These are phyloP conservation scores for Rhopalosiphum maidis DNA, from an alignment of 1,140 invertebrate species.

Conservation along the genomic window DNA sequence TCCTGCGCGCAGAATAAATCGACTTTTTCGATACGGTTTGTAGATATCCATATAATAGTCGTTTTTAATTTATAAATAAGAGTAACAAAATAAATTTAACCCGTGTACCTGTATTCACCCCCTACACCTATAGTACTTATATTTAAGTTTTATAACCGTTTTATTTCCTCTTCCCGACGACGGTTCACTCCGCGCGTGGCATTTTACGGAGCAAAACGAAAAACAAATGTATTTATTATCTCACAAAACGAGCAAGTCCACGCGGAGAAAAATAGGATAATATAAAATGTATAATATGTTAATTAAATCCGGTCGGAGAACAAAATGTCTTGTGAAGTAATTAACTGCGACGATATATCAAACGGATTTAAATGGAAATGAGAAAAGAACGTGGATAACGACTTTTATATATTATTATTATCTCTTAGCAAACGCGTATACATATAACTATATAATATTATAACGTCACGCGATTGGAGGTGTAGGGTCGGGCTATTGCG, in stretches of 20 bases:
- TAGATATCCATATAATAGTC: not conserved
- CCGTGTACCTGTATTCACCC: not conserved
- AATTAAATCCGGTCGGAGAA: not conserved
- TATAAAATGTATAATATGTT: constrained; percentile 7
- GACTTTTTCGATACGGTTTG: not conserved
- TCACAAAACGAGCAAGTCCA: not conserved
- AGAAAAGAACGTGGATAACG: constrained; percentile 33
- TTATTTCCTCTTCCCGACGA: not conserved
- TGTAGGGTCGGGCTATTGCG: not conserved
- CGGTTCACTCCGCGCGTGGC: not conserved
- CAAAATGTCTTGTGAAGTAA: not conserved
- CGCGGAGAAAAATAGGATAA: not conserved
- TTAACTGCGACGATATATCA: constrained; percentile 10
- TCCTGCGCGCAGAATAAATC: not conserved
- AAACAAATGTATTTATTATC: not conserved
- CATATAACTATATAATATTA: not conserved
- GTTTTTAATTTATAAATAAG: not conserved
- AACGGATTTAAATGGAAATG: constrained; percentile 35
- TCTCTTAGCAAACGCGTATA: not conserved
- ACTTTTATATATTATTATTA: constrained; percentile 26
- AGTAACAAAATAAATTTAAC: not conserved
- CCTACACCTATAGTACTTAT: not conserved
- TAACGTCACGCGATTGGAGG: not conserved
- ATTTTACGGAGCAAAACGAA: not conserved
- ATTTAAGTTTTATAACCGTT: not conserved